These are phyloP conservation scores for Nasonia vitripennis DNA, from an alignment of 1,140 invertebrate species.

Conservation along the genomic window DNA sequence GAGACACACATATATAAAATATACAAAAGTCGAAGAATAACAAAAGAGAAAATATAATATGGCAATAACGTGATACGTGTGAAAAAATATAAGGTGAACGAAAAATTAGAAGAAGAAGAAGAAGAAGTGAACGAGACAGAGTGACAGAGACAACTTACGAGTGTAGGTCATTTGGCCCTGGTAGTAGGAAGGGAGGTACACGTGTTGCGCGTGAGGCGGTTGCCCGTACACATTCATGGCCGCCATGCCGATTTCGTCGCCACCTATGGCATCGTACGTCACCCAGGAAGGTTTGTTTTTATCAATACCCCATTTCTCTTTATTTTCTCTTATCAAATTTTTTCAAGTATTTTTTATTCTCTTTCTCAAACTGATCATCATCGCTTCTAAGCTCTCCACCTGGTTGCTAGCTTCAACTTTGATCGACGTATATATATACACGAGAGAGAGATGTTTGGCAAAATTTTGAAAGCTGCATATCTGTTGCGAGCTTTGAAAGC, in stretches of 20 bases:
- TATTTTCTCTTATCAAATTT: slow-evolving; percentile 26
- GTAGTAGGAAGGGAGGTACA: slow-evolving; percentile 86
- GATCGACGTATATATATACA: not conserved
- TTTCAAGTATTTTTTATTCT: not conserved
- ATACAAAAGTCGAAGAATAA: not conserved
- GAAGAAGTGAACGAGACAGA: slow-evolving; percentile 55
- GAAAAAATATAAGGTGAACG: slow-evolving; percentile 26
- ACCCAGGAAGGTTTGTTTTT: slow-evolving; percentile 68
- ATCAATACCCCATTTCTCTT: slow-evolving; percentile 62
- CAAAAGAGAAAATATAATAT: not conserved
- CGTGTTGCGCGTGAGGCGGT: slow-evolving; percentile 85
- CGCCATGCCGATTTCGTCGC: slow-evolving; percentile 82
- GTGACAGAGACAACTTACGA: slow-evolving; percentile 80
- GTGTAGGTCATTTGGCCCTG: slow-evolving; percentile 85
- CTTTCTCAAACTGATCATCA: slow-evolving; percentile 45
- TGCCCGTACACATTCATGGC: slow-evolving; percentile 80
- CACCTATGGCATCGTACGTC: slow-evolving; percentile 73
- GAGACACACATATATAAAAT: not conserved
- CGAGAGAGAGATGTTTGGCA: slow-evolving; percentile 2
- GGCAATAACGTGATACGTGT: slow-evolving; percentile 17
- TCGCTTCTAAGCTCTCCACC: slow-evolving; percentile 63
- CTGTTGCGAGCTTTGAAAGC: not conserved
- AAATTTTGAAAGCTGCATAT: not conserved
- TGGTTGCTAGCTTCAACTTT: slow-evolving; percentile 60
- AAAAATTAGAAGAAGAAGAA: slow-evolving; percentile 37